Base-by-base conservation (phyloP, 2,888 invertebrate genomes). In the Drosophila rellima region DNA sequence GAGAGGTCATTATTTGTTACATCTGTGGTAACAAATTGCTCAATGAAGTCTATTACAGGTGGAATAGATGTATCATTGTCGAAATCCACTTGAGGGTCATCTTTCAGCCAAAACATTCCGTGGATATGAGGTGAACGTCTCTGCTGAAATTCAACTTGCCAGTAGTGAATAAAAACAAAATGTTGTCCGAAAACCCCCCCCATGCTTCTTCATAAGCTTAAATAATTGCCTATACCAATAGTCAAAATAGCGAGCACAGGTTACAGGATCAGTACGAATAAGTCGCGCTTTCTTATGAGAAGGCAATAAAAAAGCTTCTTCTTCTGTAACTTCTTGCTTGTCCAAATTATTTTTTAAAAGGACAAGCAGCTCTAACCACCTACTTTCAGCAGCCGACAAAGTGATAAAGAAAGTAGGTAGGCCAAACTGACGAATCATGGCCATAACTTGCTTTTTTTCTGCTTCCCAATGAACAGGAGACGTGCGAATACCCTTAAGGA, bases 401-500 rank as follows among this genome's bases (percentile, higher is more conserved):
- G 39, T 52, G 10, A 29, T 52, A 39, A 52, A 29, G 7, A 52
- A 52, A 7, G 52, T 35, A 6, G n/a, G 35, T 6, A 35, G n/a
- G n/a, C 39, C 10, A 39, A 40, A 17, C 23, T 54, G 42, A 8
- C 42, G 31, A 18, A 54, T 42, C 37, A 37, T 37, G 8, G 37
- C 37, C 54, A 54, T 52, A n/a, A 44, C 33, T 40, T 69, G 13
- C 70, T 61, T 11, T 37, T 15, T 37, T 37, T 75, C 70, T 42
- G 59, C 55, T 65, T 75, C 75, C 67, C 72, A 75, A 26, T 70
- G 72, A 40, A 70, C 72, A 10, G 75, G 56, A 23, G 72, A 73
- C 6, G 65, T 70, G 3, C 72, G 42, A 23, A 69, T 39, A 8
- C 63, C 63, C 33, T 72, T 15, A 7, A 37, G 15, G 15, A 37